These are phyloP conservation scores for Linnaemya tessellans DNA, from an alignment of 2,888 invertebrate genomes.

Conservation along the genomic window DNA sequence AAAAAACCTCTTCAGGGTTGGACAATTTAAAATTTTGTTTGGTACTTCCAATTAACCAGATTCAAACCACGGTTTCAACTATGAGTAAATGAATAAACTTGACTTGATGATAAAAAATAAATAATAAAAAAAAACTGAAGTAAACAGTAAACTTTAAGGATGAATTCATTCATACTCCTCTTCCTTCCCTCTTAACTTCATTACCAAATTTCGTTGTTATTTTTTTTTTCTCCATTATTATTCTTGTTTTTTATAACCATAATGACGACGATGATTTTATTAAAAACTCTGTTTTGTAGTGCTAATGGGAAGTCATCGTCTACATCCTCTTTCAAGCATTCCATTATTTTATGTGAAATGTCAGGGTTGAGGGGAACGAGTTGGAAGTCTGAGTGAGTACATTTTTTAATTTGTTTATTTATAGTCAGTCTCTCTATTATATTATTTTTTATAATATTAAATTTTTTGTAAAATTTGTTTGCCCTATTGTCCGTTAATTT, in stretches of 20 bases:
- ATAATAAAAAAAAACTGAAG: slow-evolving; percentile 21
- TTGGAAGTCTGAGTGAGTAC: slow-evolving; percentile 34
- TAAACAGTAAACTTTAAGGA: slow-evolving; percentile 45
- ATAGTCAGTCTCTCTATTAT: slow-evolving; percentile 24
- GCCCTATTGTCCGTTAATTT: slow-evolving; percentile 40
- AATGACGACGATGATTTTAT: slow-evolving; percentile 54
- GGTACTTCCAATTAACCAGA: no score
- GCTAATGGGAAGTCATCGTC: slow-evolving; percentile 57
- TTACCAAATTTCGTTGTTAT: not conserved
- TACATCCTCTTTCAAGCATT: slow-evolving; percentile 30
- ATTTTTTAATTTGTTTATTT: slow-evolving; percentile 56
- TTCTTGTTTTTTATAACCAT: slow-evolving; percentile 34
- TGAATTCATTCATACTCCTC: slow-evolving; percentile 32
- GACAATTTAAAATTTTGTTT: no score
- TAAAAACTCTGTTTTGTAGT: slow-evolving; percentile 55
- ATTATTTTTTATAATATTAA: slow-evolving; percentile 56
- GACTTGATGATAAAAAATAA: not conserved
- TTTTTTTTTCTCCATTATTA: slow-evolving; percentile 11
- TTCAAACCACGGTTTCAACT: slow-evolving; percentile 29
- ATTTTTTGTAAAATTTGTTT: slow-evolving; percentile 10
- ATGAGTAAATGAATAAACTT: slow-evolving; percentile 5
- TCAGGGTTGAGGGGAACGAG: not conserved
- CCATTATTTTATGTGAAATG: not conserved
- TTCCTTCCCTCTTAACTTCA: not conserved
- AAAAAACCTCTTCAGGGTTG: no score